Evolutionary conservation across 2,113 vertebrate genomes (phyloP), one percentile per base, ranked within the genome.

Genomic region (Coptodon bakossiorum): DNA sequence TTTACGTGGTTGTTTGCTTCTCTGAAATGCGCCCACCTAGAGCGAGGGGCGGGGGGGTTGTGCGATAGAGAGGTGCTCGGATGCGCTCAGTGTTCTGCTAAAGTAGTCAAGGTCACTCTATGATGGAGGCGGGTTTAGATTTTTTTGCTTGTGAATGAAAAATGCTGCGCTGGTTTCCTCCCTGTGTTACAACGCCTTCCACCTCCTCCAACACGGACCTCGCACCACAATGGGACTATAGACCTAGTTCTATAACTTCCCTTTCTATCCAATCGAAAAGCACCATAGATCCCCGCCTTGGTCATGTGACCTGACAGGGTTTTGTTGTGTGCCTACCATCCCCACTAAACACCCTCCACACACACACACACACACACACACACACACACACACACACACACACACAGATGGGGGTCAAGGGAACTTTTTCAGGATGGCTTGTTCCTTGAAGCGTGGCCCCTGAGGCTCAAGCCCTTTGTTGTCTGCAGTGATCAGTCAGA

Each of bases 91-190:
- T 85, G 91, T 87, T 91, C 88, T 86, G 90, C 61, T 81, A 17
- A 84, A 90, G 92, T 92, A 91, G 91, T 91, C 93, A 94, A 94
- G 93, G 91, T 94, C 94, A 90, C 56, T 92, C 85, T 68, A 91
- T 92, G 88, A 91, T 91, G 86, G 92, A 92, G 93, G 94, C 76
- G 76, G 61, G 34, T 66, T 66, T 66, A 38, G 34, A n/a, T 38
- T 38, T 66, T 90, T 80, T 73, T 91, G 88, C 86, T 94, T 96
- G 83, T 96, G 94, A 96, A 96, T 95, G 94, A 94, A 94, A 88
- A 95, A 88, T 43, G 61, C 88, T 82, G 54, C 86, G 53, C 81
- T 76, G 81, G 73, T 91, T 91, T 71, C 53, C 84, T 94, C 79
- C 90, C 87, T 83, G 89, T 84, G 86, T 87, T 93, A 85, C 68